Base-by-base conservation (phyloP, 1,140 invertebrate genomes). In the Neotoxoptera formosana region DNA sequence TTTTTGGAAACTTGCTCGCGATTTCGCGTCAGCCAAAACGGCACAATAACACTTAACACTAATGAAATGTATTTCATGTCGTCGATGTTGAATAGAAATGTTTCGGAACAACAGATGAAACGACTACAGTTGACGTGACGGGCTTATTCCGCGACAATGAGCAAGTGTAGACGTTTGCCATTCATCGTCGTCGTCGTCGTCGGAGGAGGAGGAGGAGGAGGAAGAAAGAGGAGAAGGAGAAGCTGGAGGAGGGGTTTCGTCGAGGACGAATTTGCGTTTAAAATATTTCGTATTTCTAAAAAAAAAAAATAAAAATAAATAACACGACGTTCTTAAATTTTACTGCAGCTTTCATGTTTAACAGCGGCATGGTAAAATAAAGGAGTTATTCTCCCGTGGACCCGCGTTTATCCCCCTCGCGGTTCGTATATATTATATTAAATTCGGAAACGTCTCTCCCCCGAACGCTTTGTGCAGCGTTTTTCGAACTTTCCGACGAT, bases 101-200 rank as follows among this genome's bases (percentile, higher is more conserved):
- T 87, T 87, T 47, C 17, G 86, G 86, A 48, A 87, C 86, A 48
- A 87, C 47, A 48, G 86, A 87, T n/a, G 86, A 48, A 87, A 87
- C 86, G 86, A 34, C 47, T 87, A 87, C 86, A 41, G 86, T 87
- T 87, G 86, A 87, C 86, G 47, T 48, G 84, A 45, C 45, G 47
- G 47, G 86, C 86, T 87, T 48, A 87, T 87, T 87, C 17, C 34
- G 86, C n/a, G 86, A 87, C 86, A 48, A 87, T 48, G 47, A 87
- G 86, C 36, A 87, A 87, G 47, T 23, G 45, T 34, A 87, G 86
- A 87, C 20, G 48, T 87, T 48, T 48, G 25, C 45, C 30, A 87
- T 87, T 86, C 84, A 17, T 86, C 25, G 84, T 86, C 41, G n/a
- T n/a, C n/a, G n/a, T n/a, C n/a, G n/a, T n/a, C n/a, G n/a, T n/a